These are phyloP conservation scores for Borostomias antarcticus DNA, from an alignment of 2,797 vertebrate genomes.

Conservation along the genomic window DNA sequence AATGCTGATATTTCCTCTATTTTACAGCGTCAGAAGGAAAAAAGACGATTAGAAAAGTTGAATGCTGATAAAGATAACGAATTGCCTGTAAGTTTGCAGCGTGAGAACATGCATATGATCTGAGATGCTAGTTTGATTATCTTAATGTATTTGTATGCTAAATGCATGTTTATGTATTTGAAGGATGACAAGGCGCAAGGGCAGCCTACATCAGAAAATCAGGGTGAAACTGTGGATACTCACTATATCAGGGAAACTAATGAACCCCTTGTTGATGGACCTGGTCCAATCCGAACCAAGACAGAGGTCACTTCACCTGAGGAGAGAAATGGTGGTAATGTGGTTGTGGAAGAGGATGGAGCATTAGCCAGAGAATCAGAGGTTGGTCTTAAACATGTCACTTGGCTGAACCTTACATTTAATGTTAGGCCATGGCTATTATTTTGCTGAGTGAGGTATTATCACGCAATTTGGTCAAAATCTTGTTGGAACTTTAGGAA, in stretches of 20 bases:
- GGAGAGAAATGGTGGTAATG: constrained; percentile 27
- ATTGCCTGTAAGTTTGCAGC: constrained; percentile 57
- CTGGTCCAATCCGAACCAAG: background rate
- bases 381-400: constrained; percentile 1
- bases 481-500: constrained; percentile 44
- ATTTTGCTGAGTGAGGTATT: too few species aligned
- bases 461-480: background rate
- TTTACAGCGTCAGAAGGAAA: constrained; percentile 74
- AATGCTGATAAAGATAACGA: constrained; percentile 45
- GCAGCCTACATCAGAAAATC: constrained; percentile 47
- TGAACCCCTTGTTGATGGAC: background rate
- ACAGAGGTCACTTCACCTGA: background rate
- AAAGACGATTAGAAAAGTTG: constrained; percentile 68
- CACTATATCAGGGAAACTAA: background rate
- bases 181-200: constrained; percentile 50
- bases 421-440: too few species aligned
- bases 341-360: constrained; percentile 25
- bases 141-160: too few species aligned
- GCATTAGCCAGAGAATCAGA: background rate
- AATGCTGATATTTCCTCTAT: constrained; percentile 19
- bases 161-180: background rate
- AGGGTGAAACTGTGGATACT: constrained; percentile 30
- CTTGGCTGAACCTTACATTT: too few species aligned
- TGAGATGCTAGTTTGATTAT: background rate
- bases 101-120: background rate